phyloP scores from a whole-genome alignment of 2,113 vertebrate species.

The Bufo gargarizans region DNA sequence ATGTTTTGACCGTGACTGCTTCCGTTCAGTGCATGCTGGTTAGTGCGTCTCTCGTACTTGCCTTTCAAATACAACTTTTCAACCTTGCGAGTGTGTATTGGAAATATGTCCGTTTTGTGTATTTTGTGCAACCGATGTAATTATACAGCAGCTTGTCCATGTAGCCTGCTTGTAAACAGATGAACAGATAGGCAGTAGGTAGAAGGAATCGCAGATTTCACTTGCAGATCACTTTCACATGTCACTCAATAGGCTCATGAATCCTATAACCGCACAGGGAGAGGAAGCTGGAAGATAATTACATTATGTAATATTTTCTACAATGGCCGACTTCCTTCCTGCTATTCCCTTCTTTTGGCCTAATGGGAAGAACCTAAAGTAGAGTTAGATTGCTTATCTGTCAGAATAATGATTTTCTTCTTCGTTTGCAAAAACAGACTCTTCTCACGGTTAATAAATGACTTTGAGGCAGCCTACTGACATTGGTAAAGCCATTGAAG shows the following conservation, averaged over 20 bases:
- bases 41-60: not conserved
- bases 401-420: not conserved
- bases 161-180: slow-evolving; percentile 53
- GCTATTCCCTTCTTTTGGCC: slow-evolving; percentile 5
- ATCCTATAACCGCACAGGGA: slow-evolving; percentile 52
- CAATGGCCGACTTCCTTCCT: slow-evolving; percentile 53
- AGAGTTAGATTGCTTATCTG: slow-evolving; percentile 11
- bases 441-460: not conserved
- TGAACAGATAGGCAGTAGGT: slow-evolving; percentile 45
- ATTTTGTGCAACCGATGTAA: slow-evolving; percentile 27
- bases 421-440: not conserved
- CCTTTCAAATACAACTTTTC: slow-evolving; percentile 44
- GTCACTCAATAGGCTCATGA: slow-evolving; percentile 35
- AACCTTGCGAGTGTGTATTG: slow-evolving; percentile 35
- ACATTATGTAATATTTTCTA: slow-evolving; percentile 53
- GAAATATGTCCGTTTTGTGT: slow-evolving; percentile 49
- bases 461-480: not conserved
- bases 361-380: slow-evolving; percentile 18
- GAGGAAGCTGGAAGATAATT: slow-evolving; percentile 54
- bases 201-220: slow-evolving; percentile 35
- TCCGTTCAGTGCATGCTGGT: slow-evolving; percentile 12
- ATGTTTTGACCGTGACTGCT: slow-evolving; percentile 31
- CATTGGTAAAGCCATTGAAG: not conserved
- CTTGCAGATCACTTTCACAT: slow-evolving; percentile 49
- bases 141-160: slow-evolving; percentile 34